These are phyloP conservation scores for Enteromius viviparus DNA, from an alignment of 2,797 vertebrate genomes.

Conservation along the genomic window DNA sequence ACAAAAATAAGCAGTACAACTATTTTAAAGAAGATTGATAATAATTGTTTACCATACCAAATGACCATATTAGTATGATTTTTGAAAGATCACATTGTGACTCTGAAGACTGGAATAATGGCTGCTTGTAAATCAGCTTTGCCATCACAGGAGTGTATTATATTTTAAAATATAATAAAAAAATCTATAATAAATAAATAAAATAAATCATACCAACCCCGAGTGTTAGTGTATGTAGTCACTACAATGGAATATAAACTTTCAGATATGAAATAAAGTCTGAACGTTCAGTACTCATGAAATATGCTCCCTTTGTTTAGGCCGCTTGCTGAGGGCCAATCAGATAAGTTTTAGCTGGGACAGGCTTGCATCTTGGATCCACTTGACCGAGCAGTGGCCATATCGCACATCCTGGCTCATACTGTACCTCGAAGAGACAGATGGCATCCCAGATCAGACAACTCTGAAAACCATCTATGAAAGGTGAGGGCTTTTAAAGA, in stretches of 20 bases:
- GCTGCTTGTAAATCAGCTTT: neutral
- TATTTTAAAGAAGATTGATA: neutral
- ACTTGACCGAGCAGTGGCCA: slow-evolving; percentile 97
- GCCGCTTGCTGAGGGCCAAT: slow-evolving; percentile 93
- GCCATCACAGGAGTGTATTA: neutral
- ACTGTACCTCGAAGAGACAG: slow-evolving; percentile 91
- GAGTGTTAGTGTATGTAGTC: neutral
- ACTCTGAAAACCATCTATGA: slow-evolving; percentile 94
- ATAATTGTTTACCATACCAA: neutral
- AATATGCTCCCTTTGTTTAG: slow-evolving; percentile 66
- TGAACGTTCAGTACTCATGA: neutral
- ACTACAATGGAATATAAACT: neutral
- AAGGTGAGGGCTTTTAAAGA: slow-evolving; percentile 74
- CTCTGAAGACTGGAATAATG: neutral
- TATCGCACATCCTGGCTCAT: slow-evolving; percentile 97
- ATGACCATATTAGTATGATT: neutral
- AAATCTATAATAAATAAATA: too few species aligned
- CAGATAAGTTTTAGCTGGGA: slow-evolving; percentile 98
- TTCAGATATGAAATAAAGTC: neutral
- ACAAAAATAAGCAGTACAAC: neutral
- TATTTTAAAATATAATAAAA: neutral
- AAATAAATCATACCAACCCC: neutral
- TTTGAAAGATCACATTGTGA: neutral
- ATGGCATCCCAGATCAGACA: slow-evolving; percentile 87
- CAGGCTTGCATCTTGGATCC: slow-evolving; percentile 96